phyloP scores from a whole-genome alignment of 2,797 vertebrate species.

The Lerista edwardsae region DNA sequence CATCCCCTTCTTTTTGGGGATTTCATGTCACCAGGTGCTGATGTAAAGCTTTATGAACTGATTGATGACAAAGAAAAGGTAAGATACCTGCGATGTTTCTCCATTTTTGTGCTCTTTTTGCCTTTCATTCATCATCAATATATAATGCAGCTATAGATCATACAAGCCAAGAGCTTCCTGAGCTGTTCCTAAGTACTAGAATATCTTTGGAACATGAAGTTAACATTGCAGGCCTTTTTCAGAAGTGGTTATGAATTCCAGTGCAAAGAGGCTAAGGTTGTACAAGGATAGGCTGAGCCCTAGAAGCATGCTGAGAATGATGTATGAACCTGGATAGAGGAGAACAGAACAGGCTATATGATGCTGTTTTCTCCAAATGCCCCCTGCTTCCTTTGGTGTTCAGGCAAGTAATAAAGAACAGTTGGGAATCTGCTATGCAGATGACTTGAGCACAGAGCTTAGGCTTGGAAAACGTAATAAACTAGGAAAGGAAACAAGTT shows the following conservation, averaged over 20 bases:
- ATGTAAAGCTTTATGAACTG: slow-evolving; percentile 80
- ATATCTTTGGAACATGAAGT: neutral
- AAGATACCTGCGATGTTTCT: neutral
- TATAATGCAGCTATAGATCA: slow-evolving; percentile 9
- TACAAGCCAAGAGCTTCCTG: neutral
- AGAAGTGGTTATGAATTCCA: neutral
- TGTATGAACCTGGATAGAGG: slow-evolving; percentile 18
- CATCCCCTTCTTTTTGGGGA: slow-evolving; percentile 90
- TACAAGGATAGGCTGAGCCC: slow-evolving; percentile 31
- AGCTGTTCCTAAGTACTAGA: slow-evolving; percentile 38
- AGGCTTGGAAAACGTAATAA: slow-evolving; percentile 55
- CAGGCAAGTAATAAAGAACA: slow-evolving; percentile 42
- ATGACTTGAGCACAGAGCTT: slow-evolving; percentile 26
- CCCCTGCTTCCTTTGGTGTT: slow-evolving; percentile 33
- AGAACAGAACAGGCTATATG: slow-evolving; percentile 4
- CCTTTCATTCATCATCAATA: neutral
- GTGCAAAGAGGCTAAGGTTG: slow-evolving; percentile 24
- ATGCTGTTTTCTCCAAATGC: neutral
- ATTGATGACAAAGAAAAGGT: slow-evolving; percentile 85
- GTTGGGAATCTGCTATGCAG: slow-evolving; percentile 50
- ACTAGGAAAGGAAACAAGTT: slow-evolving; percentile 57
- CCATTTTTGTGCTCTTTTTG: neutral
- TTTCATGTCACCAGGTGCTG: slow-evolving; percentile 85
- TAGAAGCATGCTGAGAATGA: slow-evolving; percentile 42
- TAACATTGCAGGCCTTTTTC: neutral